A percentile compares a stretch with the other conserved stretches of the same genome.
Conservation (phyloP, 92 coral and sea anemone genomes). For the Blastomussa wellsi region DNA sequence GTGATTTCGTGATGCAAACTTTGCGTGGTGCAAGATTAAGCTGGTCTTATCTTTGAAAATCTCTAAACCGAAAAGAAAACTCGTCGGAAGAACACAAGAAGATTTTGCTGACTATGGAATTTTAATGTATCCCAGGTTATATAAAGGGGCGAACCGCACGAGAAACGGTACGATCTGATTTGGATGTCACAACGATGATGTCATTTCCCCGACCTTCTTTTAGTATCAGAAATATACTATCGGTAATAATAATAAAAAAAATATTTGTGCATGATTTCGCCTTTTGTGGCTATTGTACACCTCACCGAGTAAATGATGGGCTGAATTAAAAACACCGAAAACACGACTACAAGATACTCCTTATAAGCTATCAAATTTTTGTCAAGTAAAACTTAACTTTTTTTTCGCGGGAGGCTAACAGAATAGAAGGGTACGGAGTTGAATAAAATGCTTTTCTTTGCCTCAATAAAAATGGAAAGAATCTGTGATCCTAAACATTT, state of each 20-base stretch:
- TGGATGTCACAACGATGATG: background rate
- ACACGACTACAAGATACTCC: background rate
- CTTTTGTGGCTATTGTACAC: background rate
- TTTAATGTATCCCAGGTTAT: background rate
- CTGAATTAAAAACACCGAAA: background rate
- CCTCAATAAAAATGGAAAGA: background rate
- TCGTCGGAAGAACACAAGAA: background rate
- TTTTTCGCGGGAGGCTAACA: background rate
- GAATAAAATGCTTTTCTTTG: background rate
- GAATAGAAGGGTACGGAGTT: background rate
- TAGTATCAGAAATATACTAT: background rate
- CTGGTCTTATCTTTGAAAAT: background rate
- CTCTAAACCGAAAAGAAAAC: background rate
- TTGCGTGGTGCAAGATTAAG: background rate
- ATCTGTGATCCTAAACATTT: background rate
- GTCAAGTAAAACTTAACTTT: background rate
- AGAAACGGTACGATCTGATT: background rate
- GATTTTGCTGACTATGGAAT: background rate
- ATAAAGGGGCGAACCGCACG: background rate
- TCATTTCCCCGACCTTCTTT: background rate
- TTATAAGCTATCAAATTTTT: background rate
- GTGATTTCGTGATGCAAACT: background rate
- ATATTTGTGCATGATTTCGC: background rate
- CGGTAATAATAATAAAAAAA: background rate
- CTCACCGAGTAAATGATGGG: background rate